These are phyloP conservation scores for Gallinago paraguaiae DNA, from an alignment of 2,113 vertebrate genomes.

Conservation along the genomic window DNA sequence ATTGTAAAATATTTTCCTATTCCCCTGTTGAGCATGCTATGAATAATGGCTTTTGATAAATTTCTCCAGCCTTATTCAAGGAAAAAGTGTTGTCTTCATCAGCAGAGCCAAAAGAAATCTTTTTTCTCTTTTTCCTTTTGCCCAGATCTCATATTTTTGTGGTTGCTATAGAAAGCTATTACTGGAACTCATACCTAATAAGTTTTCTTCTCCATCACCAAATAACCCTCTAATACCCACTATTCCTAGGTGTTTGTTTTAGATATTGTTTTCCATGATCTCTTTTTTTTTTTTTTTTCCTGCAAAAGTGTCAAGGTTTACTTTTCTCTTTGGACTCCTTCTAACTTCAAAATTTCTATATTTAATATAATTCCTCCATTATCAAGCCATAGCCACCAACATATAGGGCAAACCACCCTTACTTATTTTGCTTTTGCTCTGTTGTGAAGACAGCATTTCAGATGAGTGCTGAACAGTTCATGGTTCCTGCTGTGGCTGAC, in stretches of 20 bases:
- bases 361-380: background rate
- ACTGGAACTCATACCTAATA: constrained; percentile 49
- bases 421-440: background rate
- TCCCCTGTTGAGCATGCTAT: background rate
- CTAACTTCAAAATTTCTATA: background rate
- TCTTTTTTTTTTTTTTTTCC: background rate
- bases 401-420: background rate
- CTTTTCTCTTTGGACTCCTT: background rate
- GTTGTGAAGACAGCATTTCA: background rate
- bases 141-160: constrained; percentile 25
- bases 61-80: background rate
- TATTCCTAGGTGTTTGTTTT: constrained; percentile 47
- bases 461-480: background rate
- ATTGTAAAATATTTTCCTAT: background rate
- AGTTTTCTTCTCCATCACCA: constrained; percentile 45
- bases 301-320: background rate
- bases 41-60: constrained; percentile 13
- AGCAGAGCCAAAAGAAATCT: background rate
- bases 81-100: constrained; percentile 42
- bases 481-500: background rate
- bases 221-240: constrained; percentile 35
- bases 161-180: constrained; percentile 57
- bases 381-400: background rate
- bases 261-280: constrained; percentile 29
- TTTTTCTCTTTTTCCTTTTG: background rate